A percentile compares a stretch with the other conserved stretches of the same genome.
phyloP scores from a whole-genome alignment of 2,113 vertebrate genomes.

The Erythrolamprus reginae region DNA sequence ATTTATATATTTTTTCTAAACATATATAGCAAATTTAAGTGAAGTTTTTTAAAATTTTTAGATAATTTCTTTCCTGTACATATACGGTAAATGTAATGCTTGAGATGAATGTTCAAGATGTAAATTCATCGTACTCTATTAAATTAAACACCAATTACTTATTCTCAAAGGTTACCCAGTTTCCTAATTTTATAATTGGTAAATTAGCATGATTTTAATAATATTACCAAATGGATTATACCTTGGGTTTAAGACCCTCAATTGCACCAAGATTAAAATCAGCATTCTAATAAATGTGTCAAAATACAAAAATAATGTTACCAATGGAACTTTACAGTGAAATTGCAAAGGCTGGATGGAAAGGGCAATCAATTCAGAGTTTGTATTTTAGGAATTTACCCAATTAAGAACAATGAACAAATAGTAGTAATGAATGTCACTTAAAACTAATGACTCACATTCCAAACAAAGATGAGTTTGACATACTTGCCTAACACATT shows the following conservation, averaged over 20 bases:
- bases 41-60: background rate
- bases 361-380: conserved; percentile 24
- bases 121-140: background rate
- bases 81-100: background rate
- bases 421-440: conserved; percentile 42
- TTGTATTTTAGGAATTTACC: conserved; percentile 40
- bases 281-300: background rate
- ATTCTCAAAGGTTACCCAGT: background rate
- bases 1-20: background rate
- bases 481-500: conserved; percentile 59
- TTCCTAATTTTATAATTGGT: background rate
- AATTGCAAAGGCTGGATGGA: conserved; percentile 30
- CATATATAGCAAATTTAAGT: background rate
- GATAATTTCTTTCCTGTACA: background rate
- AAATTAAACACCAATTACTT: background rate
- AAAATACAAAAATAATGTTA: background rate
- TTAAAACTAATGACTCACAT: conserved; percentile 52
- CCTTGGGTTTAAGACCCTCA: background rate
- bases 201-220: background rate
- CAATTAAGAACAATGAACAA: conserved; percentile 56
- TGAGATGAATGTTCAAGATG: background rate
- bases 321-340: conserved; percentile 10
- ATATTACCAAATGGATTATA: background rate
- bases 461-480: conserved; percentile 53
- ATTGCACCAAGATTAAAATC: background rate